Evolutionary conservation across 2,113 vertebrate genomes (phyloP).

Genomic region (Python bivittatus): DNA sequence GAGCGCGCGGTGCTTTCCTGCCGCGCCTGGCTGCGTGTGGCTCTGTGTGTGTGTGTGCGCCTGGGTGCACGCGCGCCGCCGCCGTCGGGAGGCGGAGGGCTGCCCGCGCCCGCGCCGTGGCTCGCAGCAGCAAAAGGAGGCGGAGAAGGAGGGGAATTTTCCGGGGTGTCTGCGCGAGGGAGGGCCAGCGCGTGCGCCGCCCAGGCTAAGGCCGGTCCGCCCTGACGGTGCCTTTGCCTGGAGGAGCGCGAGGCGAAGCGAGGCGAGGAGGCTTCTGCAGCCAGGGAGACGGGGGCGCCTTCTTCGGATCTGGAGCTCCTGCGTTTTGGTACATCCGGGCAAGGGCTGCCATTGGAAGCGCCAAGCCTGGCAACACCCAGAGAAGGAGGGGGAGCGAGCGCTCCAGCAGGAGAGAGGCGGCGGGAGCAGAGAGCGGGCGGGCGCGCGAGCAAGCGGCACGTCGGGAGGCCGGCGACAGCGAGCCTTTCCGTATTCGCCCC

Average conservation of each 20-base stretch:
- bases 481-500: not conserved
- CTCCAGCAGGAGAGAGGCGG: slow-evolving; percentile 10
- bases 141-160: not conserved
- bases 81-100: not conserved
- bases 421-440: not conserved
- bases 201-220: not conserved
- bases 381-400: not conserved
- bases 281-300: not conserved
- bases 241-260: not conserved
- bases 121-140: slow-evolving; percentile 20
- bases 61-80: not conserved
- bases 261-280: not conserved
- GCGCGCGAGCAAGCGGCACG: slow-evolving; percentile 8
- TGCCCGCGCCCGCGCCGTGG: not conserved
- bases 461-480: not conserved
- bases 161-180: not conserved
- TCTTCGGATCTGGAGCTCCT: slow-evolving; percentile 44
- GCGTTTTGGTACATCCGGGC: slow-evolving; percentile 52
- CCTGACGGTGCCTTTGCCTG: not conserved
- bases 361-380: slow-evolving; percentile 28
- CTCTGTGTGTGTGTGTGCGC: no score
- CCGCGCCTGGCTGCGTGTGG: not conserved
- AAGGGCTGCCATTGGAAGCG: slow-evolving; percentile 41
- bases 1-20: not conserved
- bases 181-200: not conserved